A percentile compares a stretch with the other conserved stretches of the same genome.
These are phyloP conservation scores for Xanthorhoe designata DNA, from an alignment of 2,888 invertebrate species.

Conservation along the genomic window DNA sequence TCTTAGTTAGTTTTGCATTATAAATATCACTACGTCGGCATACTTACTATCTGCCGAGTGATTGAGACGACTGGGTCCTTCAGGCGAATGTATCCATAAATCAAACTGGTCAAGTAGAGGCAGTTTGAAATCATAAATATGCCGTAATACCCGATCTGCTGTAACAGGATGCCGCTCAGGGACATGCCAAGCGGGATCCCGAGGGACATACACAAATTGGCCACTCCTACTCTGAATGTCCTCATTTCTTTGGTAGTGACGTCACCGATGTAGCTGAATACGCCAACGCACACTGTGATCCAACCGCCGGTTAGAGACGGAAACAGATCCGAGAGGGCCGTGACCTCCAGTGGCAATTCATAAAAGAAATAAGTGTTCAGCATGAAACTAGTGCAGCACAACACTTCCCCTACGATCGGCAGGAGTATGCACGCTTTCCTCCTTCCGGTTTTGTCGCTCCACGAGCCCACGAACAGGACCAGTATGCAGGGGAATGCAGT, in stretches of 20 bases:
- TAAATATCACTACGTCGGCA: not conserved
- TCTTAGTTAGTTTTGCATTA: not conserved
- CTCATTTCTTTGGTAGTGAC: constrained; percentile 86
- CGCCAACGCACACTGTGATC: constrained; percentile 86
- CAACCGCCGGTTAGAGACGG: constrained; percentile 85
- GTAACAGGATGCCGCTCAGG: constrained; percentile 82
- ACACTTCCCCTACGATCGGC: constrained; percentile 84
- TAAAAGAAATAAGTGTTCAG: constrained; percentile 86
- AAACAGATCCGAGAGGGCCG: constrained; percentile 83
- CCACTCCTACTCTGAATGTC: constrained; percentile 87
- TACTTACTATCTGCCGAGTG: constrained; percentile 74
- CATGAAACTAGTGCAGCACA: constrained; percentile 81
- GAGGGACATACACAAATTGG: constrained; percentile 87
- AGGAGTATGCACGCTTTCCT: constrained; percentile 86
- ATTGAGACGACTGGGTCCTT: constrained; percentile 75
- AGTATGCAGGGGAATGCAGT: constrained; percentile 84
- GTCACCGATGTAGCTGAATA: constrained; percentile 88
- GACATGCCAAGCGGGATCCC: constrained; percentile 86
- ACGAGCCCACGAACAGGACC: constrained; percentile 86
- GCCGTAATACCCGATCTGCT: constrained; percentile 81
- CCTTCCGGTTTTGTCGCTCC: constrained; percentile 86
- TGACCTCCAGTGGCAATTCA: constrained; percentile 85
- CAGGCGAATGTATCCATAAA: constrained; percentile 78
- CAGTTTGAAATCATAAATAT: constrained; percentile 81
- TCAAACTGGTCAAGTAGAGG: constrained; percentile 80